Conservation (phyloP, 2,797 vertebrate genomes). For the Hydrophis major region DNA sequence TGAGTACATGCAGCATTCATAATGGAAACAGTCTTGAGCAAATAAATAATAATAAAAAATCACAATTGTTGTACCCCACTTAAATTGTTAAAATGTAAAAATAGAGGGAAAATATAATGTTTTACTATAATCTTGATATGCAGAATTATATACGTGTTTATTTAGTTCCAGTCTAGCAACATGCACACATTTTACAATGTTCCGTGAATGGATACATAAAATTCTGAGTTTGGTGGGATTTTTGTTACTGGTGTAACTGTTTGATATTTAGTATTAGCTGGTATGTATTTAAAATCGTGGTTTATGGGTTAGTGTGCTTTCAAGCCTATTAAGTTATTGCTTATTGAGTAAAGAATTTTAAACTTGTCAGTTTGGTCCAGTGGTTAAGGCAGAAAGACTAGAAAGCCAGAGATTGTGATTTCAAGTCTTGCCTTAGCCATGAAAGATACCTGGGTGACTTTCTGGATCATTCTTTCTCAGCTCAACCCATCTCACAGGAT, state of each 20-base stretch:
- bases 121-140: not conserved
- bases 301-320: not conserved
- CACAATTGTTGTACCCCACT: not conserved
- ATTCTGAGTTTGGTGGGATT: not conserved
- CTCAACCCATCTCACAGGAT: not conserved
- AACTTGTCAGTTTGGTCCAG: too few relatives aligned
- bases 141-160: not conserved
- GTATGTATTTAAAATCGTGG: not conserved
- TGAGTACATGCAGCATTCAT: not conserved
- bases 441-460: not conserved
- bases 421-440: not conserved
- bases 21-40: not conserved
- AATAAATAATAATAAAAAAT: not conserved
- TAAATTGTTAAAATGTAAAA: not conserved
- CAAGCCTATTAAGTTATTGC: not conserved
- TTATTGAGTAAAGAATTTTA: not conserved
- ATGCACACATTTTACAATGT: not conserved
- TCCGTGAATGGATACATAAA: not conserved
- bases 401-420: not conserved
- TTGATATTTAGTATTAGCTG: not conserved
- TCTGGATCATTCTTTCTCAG: not conserved
- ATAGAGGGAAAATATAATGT: not conserved
- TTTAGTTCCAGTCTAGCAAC: not conserved
- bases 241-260: not conserved
- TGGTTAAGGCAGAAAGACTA: not conserved